These are phyloP conservation scores for Hippocampus zosterae DNA, from an alignment of 2,113 vertebrate species.

Conservation along the genomic window DNA sequence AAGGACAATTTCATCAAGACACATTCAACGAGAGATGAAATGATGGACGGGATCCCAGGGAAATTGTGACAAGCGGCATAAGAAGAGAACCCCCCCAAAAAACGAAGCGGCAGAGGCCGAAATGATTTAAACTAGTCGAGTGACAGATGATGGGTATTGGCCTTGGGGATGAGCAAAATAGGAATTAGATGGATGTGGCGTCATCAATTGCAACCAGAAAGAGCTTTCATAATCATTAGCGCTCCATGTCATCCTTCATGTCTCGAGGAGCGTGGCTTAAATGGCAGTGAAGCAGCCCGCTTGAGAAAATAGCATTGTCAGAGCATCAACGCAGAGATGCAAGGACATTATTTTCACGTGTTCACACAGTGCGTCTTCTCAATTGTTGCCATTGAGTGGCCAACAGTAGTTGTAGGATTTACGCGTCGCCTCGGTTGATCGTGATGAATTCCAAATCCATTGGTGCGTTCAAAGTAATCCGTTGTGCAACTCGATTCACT, in stretches of 20 bases:
- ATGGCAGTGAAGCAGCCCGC: neutral
- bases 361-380: neutral
- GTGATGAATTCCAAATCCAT: neutral
- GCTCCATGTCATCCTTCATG: slow-evolving; percentile 23
- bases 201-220: slow-evolving; percentile 31
- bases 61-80: slow-evolving; percentile 26
- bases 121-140: slow-evolving; percentile 36
- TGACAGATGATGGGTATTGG: slow-evolving; percentile 31
- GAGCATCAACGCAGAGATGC: neutral
- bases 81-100: slow-evolving; percentile 1
- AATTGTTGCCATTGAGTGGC: neutral
- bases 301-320: slow-evolving; percentile 4
- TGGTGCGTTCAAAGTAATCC: neutral
- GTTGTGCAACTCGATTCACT: no score
- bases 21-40: neutral
- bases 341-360: neutral
- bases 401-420: neutral
- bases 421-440: neutral
- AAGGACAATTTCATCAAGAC: slow-evolving; percentile 9
- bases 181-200: slow-evolving; percentile 26
- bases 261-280: slow-evolving; percentile 8
- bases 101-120: slow-evolving; percentile 21
- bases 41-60: slow-evolving; percentile 8
- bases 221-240: slow-evolving; percentile 25
- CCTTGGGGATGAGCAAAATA: slow-evolving; percentile 28